These are phyloP conservation scores for Manis javanica DNA, from an alignment of 2,797 vertebrate species.

Conservation along the genomic window DNA sequence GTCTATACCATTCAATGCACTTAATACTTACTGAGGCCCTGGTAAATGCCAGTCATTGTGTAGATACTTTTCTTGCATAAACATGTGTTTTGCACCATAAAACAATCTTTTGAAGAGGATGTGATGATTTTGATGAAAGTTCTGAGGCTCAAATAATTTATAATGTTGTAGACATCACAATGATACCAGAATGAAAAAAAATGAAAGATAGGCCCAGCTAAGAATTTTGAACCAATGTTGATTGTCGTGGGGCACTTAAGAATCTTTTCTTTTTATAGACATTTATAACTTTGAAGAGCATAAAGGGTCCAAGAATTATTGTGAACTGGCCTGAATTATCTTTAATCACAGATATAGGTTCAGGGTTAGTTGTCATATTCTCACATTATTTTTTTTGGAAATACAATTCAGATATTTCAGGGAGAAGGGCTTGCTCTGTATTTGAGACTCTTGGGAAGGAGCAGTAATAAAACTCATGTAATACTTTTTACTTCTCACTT, in stretches of 20 bases:
- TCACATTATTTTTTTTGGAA: neutral
- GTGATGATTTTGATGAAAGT: neutral
- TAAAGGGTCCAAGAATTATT: neutral
- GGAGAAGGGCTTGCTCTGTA: neutral
- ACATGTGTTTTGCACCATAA: neutral
- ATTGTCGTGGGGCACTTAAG: neutral
- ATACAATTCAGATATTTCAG: neutral
- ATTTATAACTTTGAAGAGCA: neutral
- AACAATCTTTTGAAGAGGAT: neutral
- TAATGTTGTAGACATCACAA: neutral
- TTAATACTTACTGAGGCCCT: neutral
- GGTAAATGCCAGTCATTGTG: neutral
- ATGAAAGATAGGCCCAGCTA: neutral
- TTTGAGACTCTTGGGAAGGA: neutral
- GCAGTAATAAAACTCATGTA: neutral
- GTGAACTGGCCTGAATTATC: neutral
- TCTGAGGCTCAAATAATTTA: neutral
- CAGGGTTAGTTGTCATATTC: neutral
- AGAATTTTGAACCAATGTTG: neutral
- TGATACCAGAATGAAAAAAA: neutral
- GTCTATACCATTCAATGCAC: neutral
- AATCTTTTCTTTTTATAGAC: neutral
- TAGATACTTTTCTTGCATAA: neutral
- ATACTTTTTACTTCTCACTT: neutral
- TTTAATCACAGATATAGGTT: neutral